A percentile compares a stretch with the other conserved stretches of the same genome.
phyloP scores from a whole-genome alignment of 2,797 vertebrate species.

The Pangasius mekongensis region DNA sequence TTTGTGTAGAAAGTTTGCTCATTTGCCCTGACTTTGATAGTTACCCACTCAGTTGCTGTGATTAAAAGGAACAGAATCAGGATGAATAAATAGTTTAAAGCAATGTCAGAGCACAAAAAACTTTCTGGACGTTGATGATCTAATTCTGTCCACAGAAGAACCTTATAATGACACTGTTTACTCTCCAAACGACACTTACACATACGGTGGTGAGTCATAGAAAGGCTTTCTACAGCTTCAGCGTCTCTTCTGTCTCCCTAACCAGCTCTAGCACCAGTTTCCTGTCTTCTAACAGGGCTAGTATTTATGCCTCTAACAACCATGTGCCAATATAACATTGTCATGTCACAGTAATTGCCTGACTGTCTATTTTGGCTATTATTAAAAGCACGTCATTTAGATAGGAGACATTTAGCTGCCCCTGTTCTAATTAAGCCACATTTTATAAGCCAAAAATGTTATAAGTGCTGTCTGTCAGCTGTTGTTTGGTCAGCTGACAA shows the following conservation, averaged over 20 bases:
- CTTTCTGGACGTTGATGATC: conserved; percentile 52
- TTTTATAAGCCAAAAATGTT: not conserved
- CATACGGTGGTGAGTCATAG: conserved; percentile 89
- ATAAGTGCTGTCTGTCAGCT: not conserved
- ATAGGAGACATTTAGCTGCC: not conserved
- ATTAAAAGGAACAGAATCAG: not conserved
- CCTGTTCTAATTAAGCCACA: not conserved
- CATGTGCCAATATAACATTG: not conserved
- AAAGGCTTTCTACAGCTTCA: conserved; percentile 28
- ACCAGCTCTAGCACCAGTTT: conserved; percentile 1
- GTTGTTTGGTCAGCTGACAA: not conserved
- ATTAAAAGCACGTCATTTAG: not conserved
- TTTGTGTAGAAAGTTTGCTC: not conserved
- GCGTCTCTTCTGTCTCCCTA: not conserved
- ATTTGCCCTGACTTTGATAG: not conserved
- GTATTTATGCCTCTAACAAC: conserved; percentile 36
- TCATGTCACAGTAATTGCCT: not conserved
- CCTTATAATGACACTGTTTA: conserved; percentile 86
- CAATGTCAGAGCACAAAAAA: not conserved
- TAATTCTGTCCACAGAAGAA: conserved; percentile 89
- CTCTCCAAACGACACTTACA: conserved; percentile 88
- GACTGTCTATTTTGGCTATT: not conserved
- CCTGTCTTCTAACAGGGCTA: conserved; percentile 44
- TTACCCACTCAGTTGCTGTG: not conserved
- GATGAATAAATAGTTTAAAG: not conserved